A percentile compares a stretch with the other conserved stretches of the same genome.
phyloP scores from a whole-genome alignment of 2,113 vertebrate genomes.

The Lutjanus erythropterus region DNA sequence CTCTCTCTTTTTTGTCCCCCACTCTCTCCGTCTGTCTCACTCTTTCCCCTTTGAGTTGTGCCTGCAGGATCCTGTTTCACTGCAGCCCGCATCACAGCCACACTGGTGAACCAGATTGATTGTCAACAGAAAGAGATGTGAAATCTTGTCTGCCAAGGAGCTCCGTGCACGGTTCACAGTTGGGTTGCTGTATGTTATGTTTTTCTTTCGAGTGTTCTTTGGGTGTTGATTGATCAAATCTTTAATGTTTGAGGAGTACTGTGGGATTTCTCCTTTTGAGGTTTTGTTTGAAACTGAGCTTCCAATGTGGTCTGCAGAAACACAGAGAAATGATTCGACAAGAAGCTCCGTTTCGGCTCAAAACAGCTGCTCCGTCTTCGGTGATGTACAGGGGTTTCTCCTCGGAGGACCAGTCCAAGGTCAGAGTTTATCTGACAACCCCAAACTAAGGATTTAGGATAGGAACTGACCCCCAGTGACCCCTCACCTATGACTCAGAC shows the following conservation, averaged over 20 bases:
- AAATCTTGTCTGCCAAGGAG: constrained; percentile 60
- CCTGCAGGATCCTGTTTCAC: constrained; percentile 76
- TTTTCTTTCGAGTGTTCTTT: constrained; percentile 16
- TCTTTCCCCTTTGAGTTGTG: constrained; percentile 60
- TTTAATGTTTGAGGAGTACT: constrained; percentile 11
- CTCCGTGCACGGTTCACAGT: constrained; percentile 41
- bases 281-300: constrained; percentile 38
- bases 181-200: constrained; percentile 30
- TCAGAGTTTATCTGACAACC: constrained; percentile 71
- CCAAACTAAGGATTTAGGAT: constrained; percentile 69
- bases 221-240: constrained; percentile 51
- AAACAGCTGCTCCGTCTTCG: constrained; percentile 6
- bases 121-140: constrained; percentile 70
- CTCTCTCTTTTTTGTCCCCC: constrained; percentile 4
- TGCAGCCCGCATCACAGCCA: constrained; percentile 71
- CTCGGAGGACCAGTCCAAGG: constrained; percentile 43
- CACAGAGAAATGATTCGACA: constrained; percentile 26
- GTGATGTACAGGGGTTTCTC: constrained; percentile 2
- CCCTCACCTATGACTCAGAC: constrained; percentile 58
- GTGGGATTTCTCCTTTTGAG: constrained; percentile 32
- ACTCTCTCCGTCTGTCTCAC: constrained; percentile 19
- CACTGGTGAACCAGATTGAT: constrained; percentile 71
- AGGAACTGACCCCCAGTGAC: constrained; percentile 61
- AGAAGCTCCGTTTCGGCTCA: neutral
- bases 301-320: constrained; percentile 4